Evolutionary conservation across 2,113 vertebrate species (phyloP), one percentile per base, ranked within the genome.

Genomic region (Microcebus ravelobensis): DNA sequence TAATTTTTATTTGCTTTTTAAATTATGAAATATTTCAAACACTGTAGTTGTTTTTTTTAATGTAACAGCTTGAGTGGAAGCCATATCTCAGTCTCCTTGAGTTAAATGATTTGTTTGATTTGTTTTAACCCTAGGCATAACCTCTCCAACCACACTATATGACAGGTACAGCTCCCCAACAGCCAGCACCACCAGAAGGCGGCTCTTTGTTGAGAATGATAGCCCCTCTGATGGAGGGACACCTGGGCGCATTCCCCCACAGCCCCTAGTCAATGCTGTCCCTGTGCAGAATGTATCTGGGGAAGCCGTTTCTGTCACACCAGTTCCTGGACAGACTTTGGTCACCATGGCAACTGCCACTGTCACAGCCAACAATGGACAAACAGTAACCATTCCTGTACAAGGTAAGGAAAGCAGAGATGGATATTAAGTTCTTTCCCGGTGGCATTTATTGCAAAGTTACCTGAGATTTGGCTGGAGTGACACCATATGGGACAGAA

Each of bases 281-380:
- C 98, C 99, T 0, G 97, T 98, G 91, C 99, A 98, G 97, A 98
- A 96, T 67, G 80, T 99, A 27, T 95, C 97, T 15, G 97, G 97
- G 0, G 99, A 99, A 17, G 52, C 99, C 0, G 97, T 99, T 97
- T 97, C 99, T 0, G 98, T 99, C 27, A 98, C 99, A 5, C 98
- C 99, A 0, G 99, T 99, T 96, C 99, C 99, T 0, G 99, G 99
- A 20, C 99, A 99, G 98, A 99, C 99, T 0, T 98, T 99, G 96
- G 99, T 99, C 29, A 99, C 99, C 0, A 99, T 99, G 98, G 99
- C 99, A 42, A 99, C 99, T 0, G 99, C 99, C 80, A 98, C 99
- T 0, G 99, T 99, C 25, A 99, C 99, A 0, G 99, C 99, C 97
- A 99, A 99, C 77, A 99, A 99, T 0, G 99, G 99, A 52, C 99